Conservation (phyloP, 2,113 vertebrate genomes). For the Elephas maximus region DNA sequence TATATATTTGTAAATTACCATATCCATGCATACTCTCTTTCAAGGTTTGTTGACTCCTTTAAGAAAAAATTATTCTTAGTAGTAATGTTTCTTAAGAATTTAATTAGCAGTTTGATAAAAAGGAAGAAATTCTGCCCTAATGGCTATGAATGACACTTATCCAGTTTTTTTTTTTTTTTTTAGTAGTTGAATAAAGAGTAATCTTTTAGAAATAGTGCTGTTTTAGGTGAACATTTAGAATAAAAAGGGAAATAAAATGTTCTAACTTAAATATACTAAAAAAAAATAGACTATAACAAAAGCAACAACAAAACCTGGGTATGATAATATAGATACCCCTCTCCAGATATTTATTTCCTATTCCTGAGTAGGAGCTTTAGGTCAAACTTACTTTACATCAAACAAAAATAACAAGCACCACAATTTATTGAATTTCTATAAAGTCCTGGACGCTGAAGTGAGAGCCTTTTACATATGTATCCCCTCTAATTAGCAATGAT, state of each 20-base stretch:
- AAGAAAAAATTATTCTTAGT: slow-evolving; percentile 44
- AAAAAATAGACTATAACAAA: neutral
- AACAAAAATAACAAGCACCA: neutral
- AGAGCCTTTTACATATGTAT: neutral
- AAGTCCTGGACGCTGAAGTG: neutral
- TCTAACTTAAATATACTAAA: slow-evolving; percentile 47
- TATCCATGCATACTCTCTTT: neutral
- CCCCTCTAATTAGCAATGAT: neutral
- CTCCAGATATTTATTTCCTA: neutral
- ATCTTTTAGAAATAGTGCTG: neutral
- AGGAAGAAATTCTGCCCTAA: slow-evolving; percentile 70
- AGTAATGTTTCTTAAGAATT: slow-evolving; percentile 75
- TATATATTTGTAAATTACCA: neutral
- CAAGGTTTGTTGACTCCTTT: neutral
- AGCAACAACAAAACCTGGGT: neutral
- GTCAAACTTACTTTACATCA: neutral
- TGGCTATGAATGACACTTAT: slow-evolving; percentile 75
- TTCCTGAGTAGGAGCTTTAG: neutral
- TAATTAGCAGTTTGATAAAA: slow-evolving; percentile 83
- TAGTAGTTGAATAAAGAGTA: slow-evolving; percentile 55
- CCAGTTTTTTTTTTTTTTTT: slow-evolving; percentile 61
- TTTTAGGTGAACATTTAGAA: slow-evolving; percentile 61
- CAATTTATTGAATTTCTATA: neutral
- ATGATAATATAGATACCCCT: neutral
- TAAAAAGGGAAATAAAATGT: slow-evolving; percentile 34